Base-by-base conservation (phyloP, 2,888 invertebrate genomes). In the Leptopilina syphax region DNA sequence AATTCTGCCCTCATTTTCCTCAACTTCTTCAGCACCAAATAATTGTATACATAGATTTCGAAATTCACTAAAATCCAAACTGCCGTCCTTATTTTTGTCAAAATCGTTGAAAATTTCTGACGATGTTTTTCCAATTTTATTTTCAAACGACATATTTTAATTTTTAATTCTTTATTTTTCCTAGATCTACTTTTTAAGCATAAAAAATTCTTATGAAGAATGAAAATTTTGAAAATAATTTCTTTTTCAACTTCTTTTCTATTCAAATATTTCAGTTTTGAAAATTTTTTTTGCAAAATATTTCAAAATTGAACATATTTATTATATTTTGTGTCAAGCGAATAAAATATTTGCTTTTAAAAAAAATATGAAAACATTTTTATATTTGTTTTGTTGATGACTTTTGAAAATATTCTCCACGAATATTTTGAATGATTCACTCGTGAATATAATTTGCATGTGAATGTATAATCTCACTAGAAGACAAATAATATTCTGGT, bases 1-100 rank as follows among this genome's bases (percentile, higher is more conserved):
- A 67, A 96, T 93, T 84, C 95, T 94, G 77, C 95, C 94, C 79
- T 95, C 94, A 0, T 96, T 81, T 12, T 83, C 77, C 0, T 84
- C 73, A 47, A 88, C 78, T 76, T 90, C 87, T 1, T 87, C 80
- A 8, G 47, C 34, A 0, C 82, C 85, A 80, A 90, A 90, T 0
- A 90, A 44, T 60, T 84, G 79, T 5, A 65, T 65, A 60, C 90
- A 90, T 8, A 89, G 82, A n/a, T 67, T 78, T n/a, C 79, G 83
- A 81, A 90, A 90, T 66, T 87, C 87, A 0, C 80, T 79, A 9
- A 85, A 85, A 82, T 86, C 83, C 70, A 90, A 78, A 8, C 84
- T 85, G 13, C 80, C 84, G 68, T 88, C 88, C 63, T 83, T 79
- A 80, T 88, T 83, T 41, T 78, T 79, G 63, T 88, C 88, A 78